Percentiles rank a stretch among this genome's conserved stretches.
Evolutionary conservation across 2,797 vertebrate species (phyloP).

Genomic region (Adrianichthys oophorus): DNA sequence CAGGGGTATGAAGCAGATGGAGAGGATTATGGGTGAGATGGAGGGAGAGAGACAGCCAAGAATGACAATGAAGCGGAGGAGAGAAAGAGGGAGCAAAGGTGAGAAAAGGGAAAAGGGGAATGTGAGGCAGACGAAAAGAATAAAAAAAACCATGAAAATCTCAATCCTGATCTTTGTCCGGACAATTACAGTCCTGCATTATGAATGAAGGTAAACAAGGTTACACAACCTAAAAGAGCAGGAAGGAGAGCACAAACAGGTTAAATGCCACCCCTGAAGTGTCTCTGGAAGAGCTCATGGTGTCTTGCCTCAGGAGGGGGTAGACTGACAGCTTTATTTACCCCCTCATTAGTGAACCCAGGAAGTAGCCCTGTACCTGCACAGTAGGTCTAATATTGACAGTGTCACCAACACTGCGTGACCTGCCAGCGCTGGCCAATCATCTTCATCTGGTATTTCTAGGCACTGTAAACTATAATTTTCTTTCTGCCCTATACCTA

Average conservation of each 20-base stretch:
- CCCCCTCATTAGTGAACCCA: slow-evolving; percentile 52
- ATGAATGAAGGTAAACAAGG: slow-evolving; percentile 50
- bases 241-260: slow-evolving; percentile 17
- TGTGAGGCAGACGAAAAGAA: background rate
- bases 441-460: slow-evolving; percentile 44
- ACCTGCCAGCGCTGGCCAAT: slow-evolving; percentile 29
- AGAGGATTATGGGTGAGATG: slow-evolving; percentile 58
- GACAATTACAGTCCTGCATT: slow-evolving; percentile 53
- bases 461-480: slow-evolving; percentile 44
- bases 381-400: slow-evolving; percentile 40
- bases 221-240: slow-evolving; percentile 30
- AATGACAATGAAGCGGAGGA: slow-evolving; percentile 28
- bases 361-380: slow-evolving; percentile 43
- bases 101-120: slow-evolving; percentile 4
- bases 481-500: slow-evolving; percentile 30
- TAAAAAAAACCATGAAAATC: slow-evolving; percentile 20
- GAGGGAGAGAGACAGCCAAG: slow-evolving; percentile 36
- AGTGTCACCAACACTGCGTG: slow-evolving; percentile 25
- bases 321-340: slow-evolving; percentile 38
- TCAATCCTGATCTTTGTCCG: slow-evolving; percentile 40
- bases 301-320: slow-evolving; percentile 32
- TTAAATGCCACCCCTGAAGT: slow-evolving; percentile 60
- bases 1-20: slow-evolving; percentile 31
- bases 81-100: slow-evolving; percentile 5
- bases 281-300: slow-evolving; percentile 49